Conservation (phyloP, 1,140 invertebrate species). For the Drosophila bifasciata region DNA sequence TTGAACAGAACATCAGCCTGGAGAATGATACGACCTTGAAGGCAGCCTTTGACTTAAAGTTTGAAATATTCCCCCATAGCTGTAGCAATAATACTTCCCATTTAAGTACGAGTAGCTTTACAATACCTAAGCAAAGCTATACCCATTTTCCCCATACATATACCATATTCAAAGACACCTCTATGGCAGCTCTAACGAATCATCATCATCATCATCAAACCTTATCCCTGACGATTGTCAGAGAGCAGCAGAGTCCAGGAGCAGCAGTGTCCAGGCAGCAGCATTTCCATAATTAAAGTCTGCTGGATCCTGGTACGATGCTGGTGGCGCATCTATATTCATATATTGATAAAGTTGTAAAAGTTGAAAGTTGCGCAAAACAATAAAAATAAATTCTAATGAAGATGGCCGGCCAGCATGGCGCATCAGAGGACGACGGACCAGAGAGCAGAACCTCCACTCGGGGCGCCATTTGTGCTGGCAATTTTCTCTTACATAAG, state of each 20-base stretch:
- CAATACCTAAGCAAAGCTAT: slow-evolving; percentile 4
- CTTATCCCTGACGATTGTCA: slow-evolving; percentile 19
- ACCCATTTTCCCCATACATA: no score
- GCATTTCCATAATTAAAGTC: slow-evolving; percentile 72
- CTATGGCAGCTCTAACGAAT: not conserved
- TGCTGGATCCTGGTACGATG: slow-evolving; percentile 14
- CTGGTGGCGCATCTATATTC: slow-evolving; percentile 75
- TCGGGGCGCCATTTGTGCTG: slow-evolving; percentile 67
- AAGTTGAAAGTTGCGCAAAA: slow-evolving; percentile 81
- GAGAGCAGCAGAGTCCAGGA: not conserved
- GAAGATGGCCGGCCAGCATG: slow-evolving; percentile 77
- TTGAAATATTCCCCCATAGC: no score
- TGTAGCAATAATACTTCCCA: no score
- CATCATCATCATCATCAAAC: slow-evolving; percentile 11
- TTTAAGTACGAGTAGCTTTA: no score
- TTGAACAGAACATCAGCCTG: slow-evolving; percentile 4
- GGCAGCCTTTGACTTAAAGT: no score
- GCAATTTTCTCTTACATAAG: slow-evolving; percentile 79
- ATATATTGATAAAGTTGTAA: slow-evolving; percentile 82
- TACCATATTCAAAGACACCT: slow-evolving; percentile 6
- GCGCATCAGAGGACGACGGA: slow-evolving; percentile 43
- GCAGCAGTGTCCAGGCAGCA: not conserved
- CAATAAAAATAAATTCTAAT: slow-evolving; percentile 82
- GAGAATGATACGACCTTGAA: no score
- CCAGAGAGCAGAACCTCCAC: slow-evolving; percentile 22